Evolutionary conservation across 2,797 vertebrate species (phyloP), one percentile per base, ranked within the genome.

Genomic region (Neomorphus geoffroyi): DNA sequence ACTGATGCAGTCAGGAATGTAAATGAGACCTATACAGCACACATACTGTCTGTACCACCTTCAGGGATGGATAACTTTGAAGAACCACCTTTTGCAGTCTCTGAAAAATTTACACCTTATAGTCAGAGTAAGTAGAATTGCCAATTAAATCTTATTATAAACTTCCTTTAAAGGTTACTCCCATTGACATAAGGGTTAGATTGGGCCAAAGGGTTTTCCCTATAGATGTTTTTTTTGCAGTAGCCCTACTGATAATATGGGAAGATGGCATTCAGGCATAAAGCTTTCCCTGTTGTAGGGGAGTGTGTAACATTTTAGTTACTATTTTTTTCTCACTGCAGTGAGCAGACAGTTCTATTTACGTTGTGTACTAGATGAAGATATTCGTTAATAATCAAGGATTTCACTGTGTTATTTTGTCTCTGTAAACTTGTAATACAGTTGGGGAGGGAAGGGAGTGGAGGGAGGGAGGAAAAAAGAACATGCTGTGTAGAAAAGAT

Each of bases 51-150:
- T 27, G 94, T 97, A 67, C 92, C 35, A 0, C 8, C 45, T 26
- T 0, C 7, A 0, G 9, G 82, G 70, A 17, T 69, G 2, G 32
- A 79, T 4, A 2, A 97, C 97, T 48, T 43, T 71, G 92, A 80
- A 4, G 98, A 99, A 65, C 96, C 96, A 43, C 98, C 97, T 9
- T 93, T 95, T 85, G 94, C 92, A 57, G 89, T 69, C 7, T 98
- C 99, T 6, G 90, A 95, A 1, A 54, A 48, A 27, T 99, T 99
- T 97, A 98, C 91, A 33, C 99, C 99, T 39, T 99, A 98, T 77
- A 23, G 33, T 67, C 98, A 99, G 65, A 99, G 99, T 99, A 98
- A 83, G 99, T 98, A 74, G 53, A n/a, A 83, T 74, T 85, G 32
- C 21, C 32, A 37, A 9, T 67, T 60, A 58, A 67, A 74, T 80